phyloP scores from a whole-genome alignment of 2,888 invertebrate genomes.

The Anaspis maculata region DNA sequence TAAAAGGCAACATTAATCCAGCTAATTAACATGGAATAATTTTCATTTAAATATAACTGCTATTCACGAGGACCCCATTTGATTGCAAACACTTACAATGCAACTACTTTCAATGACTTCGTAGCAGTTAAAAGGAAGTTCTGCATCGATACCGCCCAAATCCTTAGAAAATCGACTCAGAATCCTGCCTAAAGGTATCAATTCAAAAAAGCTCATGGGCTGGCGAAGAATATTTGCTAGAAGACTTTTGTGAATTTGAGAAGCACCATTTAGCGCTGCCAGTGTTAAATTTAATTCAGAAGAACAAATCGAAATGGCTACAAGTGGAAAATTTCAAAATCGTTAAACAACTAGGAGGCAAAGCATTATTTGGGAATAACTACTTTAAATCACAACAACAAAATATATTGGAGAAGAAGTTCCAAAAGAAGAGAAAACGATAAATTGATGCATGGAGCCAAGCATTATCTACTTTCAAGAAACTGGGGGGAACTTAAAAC shows the following conservation, averaged over 20 bases:
- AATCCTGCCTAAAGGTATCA: slow-evolving; percentile 59
- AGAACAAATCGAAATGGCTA: slow-evolving; percentile 45
- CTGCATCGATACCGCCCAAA: slow-evolving; percentile 55
- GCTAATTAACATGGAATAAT: no score
- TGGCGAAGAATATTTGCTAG: slow-evolving; percentile 50
- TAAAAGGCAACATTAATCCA: no score
- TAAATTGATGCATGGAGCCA: no score
- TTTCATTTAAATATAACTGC: slow-evolving; percentile 37
- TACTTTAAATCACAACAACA: no score
- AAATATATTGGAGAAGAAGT: no score
- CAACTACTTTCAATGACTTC: slow-evolving; percentile 40
- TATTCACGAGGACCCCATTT: no score
- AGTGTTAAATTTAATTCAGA: slow-evolving; percentile 49
- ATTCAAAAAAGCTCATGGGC: slow-evolving; percentile 63
- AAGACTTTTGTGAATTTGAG: slow-evolving; percentile 50
- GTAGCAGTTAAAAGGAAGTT: slow-evolving; percentile 46
- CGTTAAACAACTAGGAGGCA: no score
- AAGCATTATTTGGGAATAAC: no score
- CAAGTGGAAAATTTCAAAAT: slow-evolving; percentile 27
- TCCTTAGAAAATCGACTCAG: slow-evolving; percentile 63
- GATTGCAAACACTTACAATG: slow-evolving; percentile 41
- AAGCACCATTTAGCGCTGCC: slow-evolving; percentile 53
- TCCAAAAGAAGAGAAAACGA: slow-evolving; percentile 1
- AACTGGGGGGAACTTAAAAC: no score
- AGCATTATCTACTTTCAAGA: no score